Base-by-base conservation (phyloP, 2,888 invertebrate species). In the Dione vanillae region DNA sequence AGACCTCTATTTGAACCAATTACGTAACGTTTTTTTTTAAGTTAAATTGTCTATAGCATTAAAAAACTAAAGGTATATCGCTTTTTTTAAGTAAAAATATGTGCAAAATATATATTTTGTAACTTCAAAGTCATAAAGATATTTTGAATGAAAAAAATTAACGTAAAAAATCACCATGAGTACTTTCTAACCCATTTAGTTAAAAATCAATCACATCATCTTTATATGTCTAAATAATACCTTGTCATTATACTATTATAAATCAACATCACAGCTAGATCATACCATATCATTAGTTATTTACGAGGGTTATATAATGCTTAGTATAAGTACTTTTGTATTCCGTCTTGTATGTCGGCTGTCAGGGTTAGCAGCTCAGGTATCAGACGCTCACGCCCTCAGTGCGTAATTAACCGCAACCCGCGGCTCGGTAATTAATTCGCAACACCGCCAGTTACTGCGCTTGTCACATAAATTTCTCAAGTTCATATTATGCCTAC, bases 391-490 rank as follows among this genome's bases (percentile, higher is more conserved):
- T 64, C 37, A 64, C 61, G 45, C 47, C 76, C 83, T 61, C 61
- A 35, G 72, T 81, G 82, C 83, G 83, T 80, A 88, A 88, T 88
- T 88, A 88, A 85, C 85, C 87, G 78, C 83, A 81, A 76, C 82
- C 81, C 82, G 82, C 83, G 81, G 83, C 82, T 78, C 75, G 75
- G 86, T 89, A 88, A 90, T 91, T 90, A 90, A 89, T 79, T 78
- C 85, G 85, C 84, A 83, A 87, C 85, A 82, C 81, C 84, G 82
- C 83, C 82, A 84, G 85, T 83, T 86, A 85, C 84, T 82, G 80
- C 80, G 83, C 82, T 80, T 89, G 89, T 89, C 89, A 88, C 89
- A 90, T 89, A 90, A 89, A 90, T 90, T 89, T 85, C 85, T 89
- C 88, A 88, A 85, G 85, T 85, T 84, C 84, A 83, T 83, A 82